Conservation (phyloP, 2,113 vertebrate species). For the Ardeotis arabs region DNA sequence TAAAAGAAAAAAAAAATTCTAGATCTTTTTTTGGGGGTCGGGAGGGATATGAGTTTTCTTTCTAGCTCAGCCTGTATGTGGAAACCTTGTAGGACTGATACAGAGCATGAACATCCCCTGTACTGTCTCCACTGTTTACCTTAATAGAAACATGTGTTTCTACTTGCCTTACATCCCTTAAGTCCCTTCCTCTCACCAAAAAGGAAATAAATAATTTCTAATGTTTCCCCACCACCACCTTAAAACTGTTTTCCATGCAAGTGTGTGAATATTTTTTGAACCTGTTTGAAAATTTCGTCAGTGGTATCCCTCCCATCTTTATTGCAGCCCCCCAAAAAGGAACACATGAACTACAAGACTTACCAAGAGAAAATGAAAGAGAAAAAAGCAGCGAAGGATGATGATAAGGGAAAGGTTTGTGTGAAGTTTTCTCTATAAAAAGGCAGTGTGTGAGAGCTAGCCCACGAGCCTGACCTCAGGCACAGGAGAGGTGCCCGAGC, state of each 20-base stretch:
- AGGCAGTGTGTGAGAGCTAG: neutral
- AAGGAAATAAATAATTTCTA: neutral
- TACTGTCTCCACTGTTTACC: neutral
- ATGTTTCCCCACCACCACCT: neutral
- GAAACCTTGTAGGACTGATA: neutral
- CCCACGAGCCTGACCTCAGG: neutral
- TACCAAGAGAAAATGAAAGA: conserved; percentile 87
- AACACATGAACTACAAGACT: conserved; percentile 87
- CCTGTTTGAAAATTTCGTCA: neutral
- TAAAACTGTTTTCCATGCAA: neutral
- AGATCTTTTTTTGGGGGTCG: neutral
- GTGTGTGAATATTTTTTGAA: neutral
- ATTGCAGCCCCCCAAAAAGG: conserved; percentile 87
- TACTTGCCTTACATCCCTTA: neutral
- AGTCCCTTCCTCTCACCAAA: neutral
- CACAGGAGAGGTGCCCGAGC: fast-evolving
- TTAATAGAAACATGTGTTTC: neutral
- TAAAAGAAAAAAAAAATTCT: neutral
- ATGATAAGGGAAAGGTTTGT: conserved; percentile 80
- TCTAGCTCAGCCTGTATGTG: neutral
- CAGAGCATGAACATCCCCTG: neutral
- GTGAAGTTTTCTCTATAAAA: neutral
- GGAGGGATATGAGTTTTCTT: neutral
- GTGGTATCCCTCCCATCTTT: neutral
- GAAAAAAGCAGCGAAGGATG: conserved; percentile 74